phyloP scores from a whole-genome alignment of 2,797 vertebrate species.

The Chaetodon trifasciatus region DNA sequence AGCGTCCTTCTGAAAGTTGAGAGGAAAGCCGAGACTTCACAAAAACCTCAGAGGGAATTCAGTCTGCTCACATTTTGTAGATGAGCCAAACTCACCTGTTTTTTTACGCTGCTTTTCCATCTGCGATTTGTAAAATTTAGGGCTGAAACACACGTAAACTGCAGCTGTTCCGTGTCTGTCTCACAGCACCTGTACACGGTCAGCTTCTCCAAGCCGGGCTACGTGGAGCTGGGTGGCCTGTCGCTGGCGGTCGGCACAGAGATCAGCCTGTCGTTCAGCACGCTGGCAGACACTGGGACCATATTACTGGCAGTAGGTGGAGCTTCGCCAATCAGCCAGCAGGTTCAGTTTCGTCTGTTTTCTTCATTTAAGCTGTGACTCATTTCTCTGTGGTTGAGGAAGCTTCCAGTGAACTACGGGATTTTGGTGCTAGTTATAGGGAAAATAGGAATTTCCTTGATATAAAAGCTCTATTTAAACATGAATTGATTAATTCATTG shows the following conservation, averaged over 20 bases:
- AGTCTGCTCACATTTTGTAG: not conserved
- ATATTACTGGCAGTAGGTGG: conserved; percentile 90
- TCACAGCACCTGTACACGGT: conserved; percentile 93
- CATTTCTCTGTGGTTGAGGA: not conserved
- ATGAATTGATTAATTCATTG: not conserved
- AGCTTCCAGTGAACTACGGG: not conserved
- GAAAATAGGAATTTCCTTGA: not conserved
- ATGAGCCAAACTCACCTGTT: not conserved
- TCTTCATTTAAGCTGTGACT: conserved; percentile 1
- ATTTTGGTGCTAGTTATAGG: not conserved
- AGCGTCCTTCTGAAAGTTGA: not conserved
- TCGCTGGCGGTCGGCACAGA: conserved; percentile 88
- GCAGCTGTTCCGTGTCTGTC: conserved; percentile 23
- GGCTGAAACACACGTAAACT: not conserved
- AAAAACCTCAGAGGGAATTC: not conserved
- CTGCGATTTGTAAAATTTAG: not conserved
- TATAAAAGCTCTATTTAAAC: not conserved
- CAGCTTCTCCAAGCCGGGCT: conserved; percentile 93
- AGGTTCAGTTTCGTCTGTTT: conserved; percentile 49
- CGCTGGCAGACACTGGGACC: conserved; percentile 91
- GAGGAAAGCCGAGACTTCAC: conserved; percentile 17
- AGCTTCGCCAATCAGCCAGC: conserved; percentile 35
- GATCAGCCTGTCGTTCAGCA: conserved; percentile 98
- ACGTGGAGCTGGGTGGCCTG: conserved; percentile 90
- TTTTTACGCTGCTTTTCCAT: not conserved